phyloP scores from a whole-genome alignment of 2,113 vertebrate genomes.

The Dermatemys mawii region DNA sequence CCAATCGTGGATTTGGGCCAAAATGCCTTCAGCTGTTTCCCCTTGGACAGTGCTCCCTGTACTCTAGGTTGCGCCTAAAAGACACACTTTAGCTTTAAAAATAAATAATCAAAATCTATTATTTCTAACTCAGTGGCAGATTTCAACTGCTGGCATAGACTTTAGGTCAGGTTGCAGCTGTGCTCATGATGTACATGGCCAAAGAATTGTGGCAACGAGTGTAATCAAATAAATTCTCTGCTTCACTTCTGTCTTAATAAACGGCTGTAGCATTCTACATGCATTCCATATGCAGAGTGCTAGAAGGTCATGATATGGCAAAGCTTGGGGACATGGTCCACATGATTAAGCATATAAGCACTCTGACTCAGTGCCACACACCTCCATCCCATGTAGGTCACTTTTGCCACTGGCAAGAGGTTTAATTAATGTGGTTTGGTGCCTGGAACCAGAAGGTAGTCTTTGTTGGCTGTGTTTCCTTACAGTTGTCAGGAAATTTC shows the following conservation, averaged over 20 bases:
- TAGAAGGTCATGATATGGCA: background rate
- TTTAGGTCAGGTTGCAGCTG: background rate
- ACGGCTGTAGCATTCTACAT: too few species aligned
- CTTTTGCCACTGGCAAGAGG: background rate
- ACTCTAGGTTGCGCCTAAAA: background rate
- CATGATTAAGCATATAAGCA: rapidly evolving
- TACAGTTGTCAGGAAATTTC: constrained; percentile 56
- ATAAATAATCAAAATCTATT: background rate
- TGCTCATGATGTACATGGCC: rapidly evolving
- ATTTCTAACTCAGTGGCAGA: background rate
- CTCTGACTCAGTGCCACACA: rapidly evolving
- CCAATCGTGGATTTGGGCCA: background rate
- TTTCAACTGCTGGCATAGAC: background rate
- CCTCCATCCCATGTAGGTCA: background rate
- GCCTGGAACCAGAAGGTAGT: constrained; percentile 26
- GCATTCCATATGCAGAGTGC: rapidly evolving
- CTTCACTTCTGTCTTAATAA: background rate
- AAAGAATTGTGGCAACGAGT: rapidly evolving
- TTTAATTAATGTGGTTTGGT: background rate
- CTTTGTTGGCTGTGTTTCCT: constrained; percentile 34
- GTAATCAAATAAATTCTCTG: background rate
- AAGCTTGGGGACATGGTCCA: background rate
- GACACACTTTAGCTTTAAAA: background rate
- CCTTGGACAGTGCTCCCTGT: background rate
- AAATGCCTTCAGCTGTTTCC: background rate